Evolutionary conservation across 2,113 vertebrate genomes (phyloP).

Genomic region (Gnathochromis pfefferi): DNA sequence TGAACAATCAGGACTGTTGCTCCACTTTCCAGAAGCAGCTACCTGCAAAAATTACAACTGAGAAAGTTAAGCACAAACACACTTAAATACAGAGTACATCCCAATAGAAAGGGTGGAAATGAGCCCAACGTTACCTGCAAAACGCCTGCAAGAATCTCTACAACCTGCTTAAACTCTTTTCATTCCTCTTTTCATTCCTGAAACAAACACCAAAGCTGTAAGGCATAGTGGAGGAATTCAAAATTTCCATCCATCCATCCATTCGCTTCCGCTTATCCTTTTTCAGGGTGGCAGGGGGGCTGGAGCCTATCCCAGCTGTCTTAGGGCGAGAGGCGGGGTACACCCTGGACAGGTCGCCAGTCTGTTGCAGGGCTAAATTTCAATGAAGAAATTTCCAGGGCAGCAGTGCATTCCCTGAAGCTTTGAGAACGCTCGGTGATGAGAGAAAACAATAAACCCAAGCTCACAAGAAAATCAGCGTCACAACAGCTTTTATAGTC

Average conservation of each 20-base stretch:
- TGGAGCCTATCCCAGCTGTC: not conserved
- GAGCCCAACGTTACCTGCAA: not conserved
- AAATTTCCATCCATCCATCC: not conserved
- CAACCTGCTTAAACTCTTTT: not conserved
- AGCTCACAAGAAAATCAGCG: not conserved
- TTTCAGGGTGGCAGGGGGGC: not conserved
- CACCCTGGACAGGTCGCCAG: not conserved
- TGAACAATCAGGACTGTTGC: not conserved
- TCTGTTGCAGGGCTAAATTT: not conserved
- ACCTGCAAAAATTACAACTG: not conserved
- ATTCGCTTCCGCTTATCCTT: not conserved
- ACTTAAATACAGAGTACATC: not conserved
- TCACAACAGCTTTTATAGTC: not conserved
- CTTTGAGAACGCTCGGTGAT: not conserved
- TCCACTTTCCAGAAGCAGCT: not conserved
- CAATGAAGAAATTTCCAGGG: not conserved
- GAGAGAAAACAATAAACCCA: not conserved
- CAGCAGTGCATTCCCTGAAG: not conserved
- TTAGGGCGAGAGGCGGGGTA: not conserved
- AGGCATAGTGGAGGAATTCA: not conserved
- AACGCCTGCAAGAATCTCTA: not conserved
- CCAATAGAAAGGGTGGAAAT: not conserved
- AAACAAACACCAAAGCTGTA: not conserved
- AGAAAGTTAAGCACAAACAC: not conserved
- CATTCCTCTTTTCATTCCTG: not conserved